Evolutionary conservation across 35 echinoderm and acorn worm genomes (phyloP).

Genomic region (Eucidaris tribuloides): DNA sequence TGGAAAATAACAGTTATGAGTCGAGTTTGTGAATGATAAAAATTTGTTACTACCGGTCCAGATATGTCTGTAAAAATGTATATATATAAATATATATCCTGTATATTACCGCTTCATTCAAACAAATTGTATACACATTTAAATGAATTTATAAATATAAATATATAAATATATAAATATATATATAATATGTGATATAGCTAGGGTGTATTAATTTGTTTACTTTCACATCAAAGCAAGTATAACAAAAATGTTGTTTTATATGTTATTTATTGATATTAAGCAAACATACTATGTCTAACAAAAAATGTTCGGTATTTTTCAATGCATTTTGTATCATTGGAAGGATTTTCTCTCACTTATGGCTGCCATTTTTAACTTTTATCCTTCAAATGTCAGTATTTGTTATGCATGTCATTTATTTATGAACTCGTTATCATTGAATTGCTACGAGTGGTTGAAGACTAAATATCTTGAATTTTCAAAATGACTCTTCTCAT

Average conservation of each 20-base stretch:
- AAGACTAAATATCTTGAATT: no score
- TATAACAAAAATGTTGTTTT: constrained; percentile 13
- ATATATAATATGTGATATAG: constrained; percentile 30
- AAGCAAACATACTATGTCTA: background rate
- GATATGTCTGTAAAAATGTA: no score
- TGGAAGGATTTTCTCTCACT: no score
- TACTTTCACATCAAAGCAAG: background rate
- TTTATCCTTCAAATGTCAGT: background rate
- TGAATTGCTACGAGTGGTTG: background rate
- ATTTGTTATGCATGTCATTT: background rate
- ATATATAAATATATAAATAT: constrained; percentile 1
- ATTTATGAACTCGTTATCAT: background rate
- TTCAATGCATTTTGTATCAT: background rate
- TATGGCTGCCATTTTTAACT: background rate
- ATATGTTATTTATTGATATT: constrained; percentile 35
- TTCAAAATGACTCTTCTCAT: no score
- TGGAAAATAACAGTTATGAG: no score
- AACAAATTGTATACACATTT: constrained; percentile 2
- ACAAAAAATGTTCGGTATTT: background rate
- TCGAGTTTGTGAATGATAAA: no score
- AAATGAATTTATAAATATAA: constrained; percentile 11
- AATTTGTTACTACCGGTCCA: no score
- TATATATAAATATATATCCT: constrained; percentile 13
- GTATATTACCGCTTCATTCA: background rate
- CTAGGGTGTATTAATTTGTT: background rate